Base-by-base conservation (phyloP, 2,888 invertebrate genomes). In the Andrena camellia region DNA sequence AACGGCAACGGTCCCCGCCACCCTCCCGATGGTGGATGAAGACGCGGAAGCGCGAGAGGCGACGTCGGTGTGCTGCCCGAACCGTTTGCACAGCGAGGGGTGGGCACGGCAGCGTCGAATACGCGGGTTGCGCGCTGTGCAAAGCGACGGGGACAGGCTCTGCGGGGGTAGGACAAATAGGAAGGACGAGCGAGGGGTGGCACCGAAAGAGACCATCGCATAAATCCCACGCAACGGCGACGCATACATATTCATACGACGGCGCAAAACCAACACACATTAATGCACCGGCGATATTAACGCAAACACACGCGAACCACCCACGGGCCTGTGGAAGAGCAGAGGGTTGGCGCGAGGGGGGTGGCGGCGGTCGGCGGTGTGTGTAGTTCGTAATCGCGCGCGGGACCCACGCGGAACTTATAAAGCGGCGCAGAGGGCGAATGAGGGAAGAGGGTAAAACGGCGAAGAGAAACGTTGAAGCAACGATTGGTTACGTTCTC, bases 221-320 rank as follows among this genome's bases (percentile, higher is more conserved):
- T 73, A 79, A 79, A 84, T 84, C 74, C 76, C 67, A 78, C 72
- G 82, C 77, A 83, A 74, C 71, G 71, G 54, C 67, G 83, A 62
- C 52, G 67, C 71, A 83, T 83, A 74, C 71, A 83, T 83, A 83
- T 82, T 82, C 83, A 78, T 84, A 69, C 60, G 60, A 26, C 29
- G 67, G 69, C 70, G 70, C 73, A 67, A 67, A 78, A 74, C 70
- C 83, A 70, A 75, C 83, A 52, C 77, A 23, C 69, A 69, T 78
- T 76, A 71, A 81, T 81, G 67, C 67, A 48, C n/a, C 31, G 71
- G 42, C 78, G 72, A 83, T 82, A 83, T 83, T 83, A 82, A 78
- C 78, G 78, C 70, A 71, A 74, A 66, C 83, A 68, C 60, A 35
- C 62, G 57, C 67, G 5, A 35, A n/a, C 20, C 52, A 10, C 20